These are phyloP conservation scores for Galeopsomyia nigrocyanea DNA, from an alignment of 2,888 invertebrate genomes.

Conservation along the genomic window DNA sequence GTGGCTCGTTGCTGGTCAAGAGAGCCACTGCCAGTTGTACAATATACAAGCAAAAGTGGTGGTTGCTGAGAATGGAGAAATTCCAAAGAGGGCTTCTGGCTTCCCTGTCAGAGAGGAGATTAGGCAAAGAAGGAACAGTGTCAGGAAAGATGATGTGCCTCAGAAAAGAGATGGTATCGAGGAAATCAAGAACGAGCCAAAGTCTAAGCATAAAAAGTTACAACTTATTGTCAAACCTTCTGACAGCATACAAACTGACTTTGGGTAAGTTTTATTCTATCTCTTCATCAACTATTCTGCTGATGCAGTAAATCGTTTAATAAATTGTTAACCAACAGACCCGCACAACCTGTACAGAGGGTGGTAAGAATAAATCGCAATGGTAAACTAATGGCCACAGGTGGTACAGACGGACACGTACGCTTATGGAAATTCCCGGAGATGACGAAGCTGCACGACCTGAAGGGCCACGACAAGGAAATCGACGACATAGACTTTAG, in stretches of 20 bases:
- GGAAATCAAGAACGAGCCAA: slow-evolving; percentile 56
- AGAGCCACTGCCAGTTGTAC: slow-evolving; percentile 91
- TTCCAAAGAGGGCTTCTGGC: slow-evolving; percentile 69
- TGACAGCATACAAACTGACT: slow-evolving; percentile 89
- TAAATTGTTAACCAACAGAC: slow-evolving; percentile 60
- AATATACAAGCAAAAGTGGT: slow-evolving; percentile 73
- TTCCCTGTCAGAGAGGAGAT: slow-evolving; percentile 56
- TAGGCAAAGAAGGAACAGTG: slow-evolving; percentile 42
- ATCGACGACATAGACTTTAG: slow-evolving; percentile 95
- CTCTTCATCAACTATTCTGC: too few species aligned
- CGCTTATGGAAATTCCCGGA: slow-evolving; percentile 92
- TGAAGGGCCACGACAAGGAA: slow-evolving; percentile 89
- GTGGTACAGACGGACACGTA: slow-evolving; percentile 90
- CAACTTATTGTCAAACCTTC: slow-evolving; percentile 82
- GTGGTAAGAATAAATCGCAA: slow-evolving; percentile 85
- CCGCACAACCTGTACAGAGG: slow-evolving; percentile 86
- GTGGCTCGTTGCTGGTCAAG: slow-evolving; percentile 90
- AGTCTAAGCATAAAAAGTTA: slow-evolving; percentile 71
- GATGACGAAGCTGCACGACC: slow-evolving; percentile 78
- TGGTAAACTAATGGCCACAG: slow-evolving; percentile 88
- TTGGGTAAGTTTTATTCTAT: slow-evolving; percentile 71
- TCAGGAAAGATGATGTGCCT: not conserved
- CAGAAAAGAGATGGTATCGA: slow-evolving; percentile 50
- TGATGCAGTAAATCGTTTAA: not conserved
- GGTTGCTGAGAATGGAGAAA: slow-evolving; percentile 68